A percentile compares a stretch with the other conserved stretches of the same genome.
Conservation (phyloP, 2,113 vertebrate species). For the Perca fluviatilis region DNA sequence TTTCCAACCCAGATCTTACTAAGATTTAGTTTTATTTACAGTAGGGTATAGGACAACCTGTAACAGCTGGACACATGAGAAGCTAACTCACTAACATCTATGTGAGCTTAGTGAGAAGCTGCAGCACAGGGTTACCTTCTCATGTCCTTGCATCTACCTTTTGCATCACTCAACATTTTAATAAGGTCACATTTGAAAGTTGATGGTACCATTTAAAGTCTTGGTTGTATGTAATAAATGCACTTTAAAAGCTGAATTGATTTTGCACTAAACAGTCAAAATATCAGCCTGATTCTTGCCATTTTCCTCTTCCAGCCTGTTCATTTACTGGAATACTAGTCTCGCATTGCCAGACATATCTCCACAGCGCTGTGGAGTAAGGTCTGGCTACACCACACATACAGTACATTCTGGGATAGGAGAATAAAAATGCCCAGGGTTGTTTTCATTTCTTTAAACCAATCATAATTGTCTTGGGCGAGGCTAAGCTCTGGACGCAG, state of each 20-base stretch:
- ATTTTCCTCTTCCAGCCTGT: not conserved
- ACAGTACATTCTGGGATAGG: too few species aligned
- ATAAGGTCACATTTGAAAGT: slow-evolving; percentile 8
- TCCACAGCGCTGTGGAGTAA: too few species aligned
- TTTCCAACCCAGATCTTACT: not conserved
- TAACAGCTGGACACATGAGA: slow-evolving; percentile 15
- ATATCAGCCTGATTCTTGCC: not conserved
- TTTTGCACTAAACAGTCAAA: not conserved
- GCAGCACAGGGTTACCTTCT: not conserved
- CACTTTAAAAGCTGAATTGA: not conserved
- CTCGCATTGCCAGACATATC: too few species aligned
- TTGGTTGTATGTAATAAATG: not conserved
- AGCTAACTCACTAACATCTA: not conserved
- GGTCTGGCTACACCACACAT: too few species aligned
- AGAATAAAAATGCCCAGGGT: too few species aligned
- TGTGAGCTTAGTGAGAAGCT: slow-evolving; percentile 5
- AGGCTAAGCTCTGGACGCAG: too few species aligned
- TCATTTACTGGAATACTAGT: not conserved
- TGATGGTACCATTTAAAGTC: not conserved
- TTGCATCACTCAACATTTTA: not conserved
- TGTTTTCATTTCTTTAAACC: too few species aligned
- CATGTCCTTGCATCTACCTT: not conserved
- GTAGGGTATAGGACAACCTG: not conserved
- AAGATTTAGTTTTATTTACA: not conserved
- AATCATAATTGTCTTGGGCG: too few species aligned